Evolutionary conservation across 2,113 vertebrate genomes (phyloP).

Genomic region (Psilopsiagon aymara): DNA sequence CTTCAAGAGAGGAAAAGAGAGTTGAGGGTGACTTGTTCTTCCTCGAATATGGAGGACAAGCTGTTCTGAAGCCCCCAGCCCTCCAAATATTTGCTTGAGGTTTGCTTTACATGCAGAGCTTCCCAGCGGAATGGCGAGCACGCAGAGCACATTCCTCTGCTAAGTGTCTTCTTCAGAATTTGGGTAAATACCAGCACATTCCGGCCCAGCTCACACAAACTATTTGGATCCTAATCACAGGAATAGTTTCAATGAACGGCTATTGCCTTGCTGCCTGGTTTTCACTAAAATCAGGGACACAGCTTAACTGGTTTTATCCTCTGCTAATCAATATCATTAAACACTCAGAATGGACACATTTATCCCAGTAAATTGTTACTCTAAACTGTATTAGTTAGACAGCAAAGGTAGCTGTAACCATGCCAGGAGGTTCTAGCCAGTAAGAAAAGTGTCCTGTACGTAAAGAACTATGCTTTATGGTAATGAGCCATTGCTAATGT

Average conservation of each 20-base stretch:
- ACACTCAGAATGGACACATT: not conserved
- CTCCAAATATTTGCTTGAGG: slow-evolving; percentile 9
- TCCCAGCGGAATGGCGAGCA: not conserved
- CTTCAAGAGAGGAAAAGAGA: not conserved
- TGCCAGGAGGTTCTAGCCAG: not conserved
- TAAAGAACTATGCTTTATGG: not conserved
- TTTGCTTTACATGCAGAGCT: not conserved
- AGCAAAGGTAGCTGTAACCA: not conserved
- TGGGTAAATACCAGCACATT: slow-evolving; percentile 34
- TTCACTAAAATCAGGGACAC: not conserved
- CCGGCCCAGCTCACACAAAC: not conserved
- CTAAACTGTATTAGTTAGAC: not conserved
- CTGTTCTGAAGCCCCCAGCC: not conserved
- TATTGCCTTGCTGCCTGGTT: not conserved
- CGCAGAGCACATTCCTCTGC: not conserved
- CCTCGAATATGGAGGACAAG: not conserved
- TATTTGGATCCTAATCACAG: not conserved
- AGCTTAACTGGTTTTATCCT: not conserved
- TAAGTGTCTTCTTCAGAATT: slow-evolving; percentile 3
- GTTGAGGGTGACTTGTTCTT: not conserved
- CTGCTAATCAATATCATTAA: not conserved
- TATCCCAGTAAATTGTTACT: not conserved
- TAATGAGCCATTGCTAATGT: not conserved
- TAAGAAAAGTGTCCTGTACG: not conserved
- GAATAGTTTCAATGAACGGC: not conserved